Evolutionary conservation across 2,113 vertebrate species (phyloP).

Genomic region (Regulus satrapa): DNA sequence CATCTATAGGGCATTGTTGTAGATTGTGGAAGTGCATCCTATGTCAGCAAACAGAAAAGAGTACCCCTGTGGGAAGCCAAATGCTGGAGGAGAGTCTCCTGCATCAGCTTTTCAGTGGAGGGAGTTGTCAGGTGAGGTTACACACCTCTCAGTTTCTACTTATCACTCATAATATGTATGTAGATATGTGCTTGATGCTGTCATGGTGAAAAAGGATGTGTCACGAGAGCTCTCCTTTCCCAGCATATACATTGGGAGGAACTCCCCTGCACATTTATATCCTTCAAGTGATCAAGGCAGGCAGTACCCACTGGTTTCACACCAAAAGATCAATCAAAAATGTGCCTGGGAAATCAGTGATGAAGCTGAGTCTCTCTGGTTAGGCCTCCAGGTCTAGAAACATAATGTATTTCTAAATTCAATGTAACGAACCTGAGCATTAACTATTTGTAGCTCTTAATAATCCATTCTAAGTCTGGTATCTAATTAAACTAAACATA

Average conservation of each 20-base stretch:
- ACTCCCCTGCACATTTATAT: not conserved
- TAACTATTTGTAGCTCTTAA: not conserved
- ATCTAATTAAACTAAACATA: slow-evolving; percentile 21
- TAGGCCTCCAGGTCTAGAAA: not conserved
- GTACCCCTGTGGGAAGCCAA: not conserved
- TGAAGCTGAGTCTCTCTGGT: not conserved
- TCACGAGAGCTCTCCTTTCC: not conserved
- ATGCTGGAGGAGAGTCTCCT: not conserved
- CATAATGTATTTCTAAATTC: not conserved
- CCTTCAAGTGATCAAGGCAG: not conserved
- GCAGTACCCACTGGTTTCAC: not conserved
- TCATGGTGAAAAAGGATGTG: not conserved
- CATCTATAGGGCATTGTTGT: not conserved
- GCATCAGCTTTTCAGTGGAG: not conserved
- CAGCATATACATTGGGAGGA: not conserved
- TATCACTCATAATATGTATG: too few relatives aligned
- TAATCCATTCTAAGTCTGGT: not conserved
- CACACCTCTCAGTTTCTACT: not conserved
- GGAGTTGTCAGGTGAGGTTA: not conserved
- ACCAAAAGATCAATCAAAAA: not conserved
- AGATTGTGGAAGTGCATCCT: not conserved
- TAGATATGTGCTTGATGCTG: not conserved
- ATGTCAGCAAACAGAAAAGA: not conserved
- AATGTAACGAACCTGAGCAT: not conserved
- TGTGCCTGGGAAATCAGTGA: not conserved